A percentile compares a stretch with the other conserved stretches of the same genome.
Conservation (phyloP, 1,140 invertebrate genomes). For the Drosophila grimshawi region DNA sequence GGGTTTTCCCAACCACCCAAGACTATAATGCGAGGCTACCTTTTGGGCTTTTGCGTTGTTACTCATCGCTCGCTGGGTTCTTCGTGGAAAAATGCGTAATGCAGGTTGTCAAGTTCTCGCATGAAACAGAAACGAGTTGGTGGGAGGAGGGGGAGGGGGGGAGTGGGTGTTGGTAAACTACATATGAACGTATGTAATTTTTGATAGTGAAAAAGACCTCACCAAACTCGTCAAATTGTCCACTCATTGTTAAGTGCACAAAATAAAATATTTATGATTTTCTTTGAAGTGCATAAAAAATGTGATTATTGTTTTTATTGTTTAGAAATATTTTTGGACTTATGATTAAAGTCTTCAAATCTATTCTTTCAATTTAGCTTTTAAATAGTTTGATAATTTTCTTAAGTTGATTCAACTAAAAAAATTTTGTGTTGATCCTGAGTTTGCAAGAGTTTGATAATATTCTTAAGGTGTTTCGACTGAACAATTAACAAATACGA, state of each 20-base stretch:
- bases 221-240: slow-evolving; percentile 10
- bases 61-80: slow-evolving; percentile 8
- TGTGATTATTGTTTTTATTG: neutral
- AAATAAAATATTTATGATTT: neutral
- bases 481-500: no score
- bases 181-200: neutral
- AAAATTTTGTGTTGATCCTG: no score
- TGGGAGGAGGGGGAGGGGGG: no score
- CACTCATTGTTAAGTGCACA: neutral
- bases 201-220: neutral
- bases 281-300: neutral
- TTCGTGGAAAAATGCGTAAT: slow-evolving; percentile 36
- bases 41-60: slow-evolving; percentile 49
- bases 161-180: no score
- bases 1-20: slow-evolving; percentile 59
- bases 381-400: neutral
- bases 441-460: no score
- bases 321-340: neutral
- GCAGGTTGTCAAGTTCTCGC: slow-evolving; percentile 28
- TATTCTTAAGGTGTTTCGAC: no score
- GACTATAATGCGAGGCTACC: slow-evolving; percentile 15
- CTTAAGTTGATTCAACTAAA: neutral
- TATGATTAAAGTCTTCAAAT: no score
- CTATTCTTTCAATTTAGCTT: neutral
- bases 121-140: neutral